Conservation (phyloP, 2,797 vertebrate genomes). For the Mionectes olivaceus region DNA sequence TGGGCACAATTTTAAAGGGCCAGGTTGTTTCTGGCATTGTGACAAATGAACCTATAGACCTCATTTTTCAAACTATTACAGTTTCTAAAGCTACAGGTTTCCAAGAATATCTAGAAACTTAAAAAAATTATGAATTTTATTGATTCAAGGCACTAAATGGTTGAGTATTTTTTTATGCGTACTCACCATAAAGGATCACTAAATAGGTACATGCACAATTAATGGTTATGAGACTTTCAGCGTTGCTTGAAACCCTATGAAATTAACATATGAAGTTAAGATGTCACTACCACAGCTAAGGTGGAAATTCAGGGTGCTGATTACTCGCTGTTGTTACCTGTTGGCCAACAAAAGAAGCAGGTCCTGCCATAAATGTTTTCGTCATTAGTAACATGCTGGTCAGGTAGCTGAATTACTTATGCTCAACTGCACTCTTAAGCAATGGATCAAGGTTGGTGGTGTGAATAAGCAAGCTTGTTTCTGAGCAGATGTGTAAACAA, state of each 20-base stretch:
- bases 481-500: constrained; percentile 1
- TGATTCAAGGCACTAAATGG: background rate
- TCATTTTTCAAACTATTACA: background rate
- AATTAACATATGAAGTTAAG: background rate
- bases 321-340: background rate
- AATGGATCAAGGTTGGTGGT: background rate
- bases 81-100: background rate
- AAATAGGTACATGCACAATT: background rate
- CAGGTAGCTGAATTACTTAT: background rate
- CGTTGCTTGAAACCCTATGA: background rate
- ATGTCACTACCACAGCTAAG: background rate
- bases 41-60: background rate
- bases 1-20: background rate
- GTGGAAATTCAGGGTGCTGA: background rate
- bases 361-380: background rate
- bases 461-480: background rate
- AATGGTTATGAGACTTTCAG: background rate
- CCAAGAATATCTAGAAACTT: background rate
- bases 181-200: background rate
- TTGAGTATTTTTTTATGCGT: background rate
- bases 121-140: background rate
- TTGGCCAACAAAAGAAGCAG: background rate
- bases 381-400: background rate
- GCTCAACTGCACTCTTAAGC: background rate
- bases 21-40: background rate